Evolutionary conservation across 92 coral and sea anemone genomes (phyloP).

Genomic region (Palythoa grandis): DNA sequence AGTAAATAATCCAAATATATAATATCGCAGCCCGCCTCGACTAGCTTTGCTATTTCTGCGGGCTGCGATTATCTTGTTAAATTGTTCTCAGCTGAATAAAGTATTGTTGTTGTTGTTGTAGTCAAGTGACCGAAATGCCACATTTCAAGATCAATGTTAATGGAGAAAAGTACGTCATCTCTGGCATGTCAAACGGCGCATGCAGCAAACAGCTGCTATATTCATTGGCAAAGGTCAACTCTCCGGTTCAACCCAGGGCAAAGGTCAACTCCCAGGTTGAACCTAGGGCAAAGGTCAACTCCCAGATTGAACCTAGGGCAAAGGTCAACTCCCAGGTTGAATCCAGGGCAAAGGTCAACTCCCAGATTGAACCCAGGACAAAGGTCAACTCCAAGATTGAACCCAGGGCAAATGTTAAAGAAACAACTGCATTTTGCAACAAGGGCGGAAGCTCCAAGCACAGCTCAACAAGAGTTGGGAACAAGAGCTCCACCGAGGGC

Average conservation of each 20-base stretch:
- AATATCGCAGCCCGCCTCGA: too few species aligned
- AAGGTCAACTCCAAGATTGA: too few species aligned
- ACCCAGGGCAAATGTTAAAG: too few species aligned
- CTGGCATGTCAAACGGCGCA: constrained; percentile 69
- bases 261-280: background rate
- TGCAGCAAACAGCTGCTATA: constrained; percentile 80
- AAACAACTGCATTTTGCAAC: background rate
- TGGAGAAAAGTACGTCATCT: constrained; percentile 73
- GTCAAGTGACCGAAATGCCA: constrained; percentile 59
- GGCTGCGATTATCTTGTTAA: too few species aligned
- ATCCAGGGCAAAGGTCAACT: too few species aligned
- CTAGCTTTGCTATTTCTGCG: too few species aligned
- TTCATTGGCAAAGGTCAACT: constrained; percentile 77
- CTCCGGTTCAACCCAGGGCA: constrained; percentile 23
- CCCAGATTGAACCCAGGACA: too few species aligned
- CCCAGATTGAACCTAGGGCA: too few species aligned
- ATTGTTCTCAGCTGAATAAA: too few species aligned
- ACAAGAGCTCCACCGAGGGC: background rate
- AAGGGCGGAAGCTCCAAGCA: constrained; percentile 11
- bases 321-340: too few species aligned
- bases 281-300: too few species aligned
- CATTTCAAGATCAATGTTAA: constrained; percentile 74
- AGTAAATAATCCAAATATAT: too few species aligned
- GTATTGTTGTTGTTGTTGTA: background rate
- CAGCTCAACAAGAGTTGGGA: background rate